Evolutionary conservation across 2,797 vertebrate genomes (phyloP).

Genomic region (Mormyrops attenuatus): DNA sequence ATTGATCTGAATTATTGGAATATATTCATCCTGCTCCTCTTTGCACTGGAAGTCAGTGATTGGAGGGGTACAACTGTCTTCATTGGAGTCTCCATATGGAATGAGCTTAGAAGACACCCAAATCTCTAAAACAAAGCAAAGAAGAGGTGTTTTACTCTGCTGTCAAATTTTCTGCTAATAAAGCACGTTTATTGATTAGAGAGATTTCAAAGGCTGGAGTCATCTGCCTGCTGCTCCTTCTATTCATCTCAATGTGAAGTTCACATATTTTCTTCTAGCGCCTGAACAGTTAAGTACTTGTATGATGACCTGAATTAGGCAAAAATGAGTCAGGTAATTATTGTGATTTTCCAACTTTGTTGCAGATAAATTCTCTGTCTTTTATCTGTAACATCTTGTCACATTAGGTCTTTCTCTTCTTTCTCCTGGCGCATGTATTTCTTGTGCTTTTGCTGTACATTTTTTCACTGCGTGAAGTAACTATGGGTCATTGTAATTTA

Average conservation of each 20-base stretch:
- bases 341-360: not conserved
- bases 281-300: not conserved
- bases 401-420: not conserved
- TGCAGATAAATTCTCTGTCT: not conserved
- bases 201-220: not conserved
- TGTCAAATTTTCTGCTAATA: not conserved
- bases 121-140: constrained; percentile 20
- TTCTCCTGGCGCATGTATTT: not conserved
- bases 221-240: not conserved
- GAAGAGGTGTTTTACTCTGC: constrained; percentile 17
- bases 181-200: not conserved
- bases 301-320: not conserved
- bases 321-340: not conserved
- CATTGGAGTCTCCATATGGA: constrained; percentile 37
- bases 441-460: not conserved
- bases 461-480: not conserved
- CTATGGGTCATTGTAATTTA: not conserved
- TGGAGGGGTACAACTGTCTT: constrained; percentile 27
- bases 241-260: not conserved
- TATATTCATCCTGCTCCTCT: constrained; percentile 58
- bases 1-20: constrained; percentile 65
- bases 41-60: constrained; percentile 46
- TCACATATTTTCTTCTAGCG: not conserved
- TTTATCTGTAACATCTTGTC: no score
- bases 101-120: constrained; percentile 33